Evolutionary conservation across 2,888 invertebrate species (phyloP), one percentile per base, ranked within the genome.

Genomic region (Pyrrhosoma nymphula): DNA sequence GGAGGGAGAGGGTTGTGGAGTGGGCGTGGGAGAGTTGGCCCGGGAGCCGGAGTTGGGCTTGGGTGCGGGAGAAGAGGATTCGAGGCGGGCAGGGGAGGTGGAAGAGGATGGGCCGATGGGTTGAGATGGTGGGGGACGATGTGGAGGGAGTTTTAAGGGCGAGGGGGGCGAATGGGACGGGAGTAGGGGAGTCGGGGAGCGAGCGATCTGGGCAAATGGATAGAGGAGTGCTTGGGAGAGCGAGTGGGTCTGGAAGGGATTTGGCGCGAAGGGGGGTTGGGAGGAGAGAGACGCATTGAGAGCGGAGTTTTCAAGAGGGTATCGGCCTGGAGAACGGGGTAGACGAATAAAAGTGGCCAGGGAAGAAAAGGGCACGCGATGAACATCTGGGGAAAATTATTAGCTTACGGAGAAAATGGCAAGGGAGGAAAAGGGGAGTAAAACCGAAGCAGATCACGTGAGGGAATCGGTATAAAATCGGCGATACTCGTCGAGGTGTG

Each of bases 201-300:
- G 82, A 35, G 82, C 82, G 82, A 82, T 82, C 82, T 35, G 82
- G 82, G 82, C 35, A 82, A 82, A 82, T 82, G 82, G 82, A 82
- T 82, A 82, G 60, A 60, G 82, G 82, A 35, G 82, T 35, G 82
- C 82, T 82, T 82, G 82, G 82, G 82, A 35, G 82, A 26, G 82
- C 8, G 82, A 82, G 82, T 35, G 82, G 35, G 82, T 82, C 35
- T 35, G 82, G 82, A 82, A 82, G 82, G 82, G 82, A 82, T 82
- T 82, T 82, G 14, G 82, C 82, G 82, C 23, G 90, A 26, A 55
- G 89, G 55, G 4, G 8, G 35, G 88, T 47, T 14, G 60, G 69
- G 26, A n/a, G n/a, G 69, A 69, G 69, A n/a, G 69, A 69, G 69
- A n/a, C 69, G 69, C 69, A 69, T 69, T n/a, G 69, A 69, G 69